Conservation (phyloP, 1,140 invertebrate genomes). For the Holcopasites calliopsidis region DNA sequence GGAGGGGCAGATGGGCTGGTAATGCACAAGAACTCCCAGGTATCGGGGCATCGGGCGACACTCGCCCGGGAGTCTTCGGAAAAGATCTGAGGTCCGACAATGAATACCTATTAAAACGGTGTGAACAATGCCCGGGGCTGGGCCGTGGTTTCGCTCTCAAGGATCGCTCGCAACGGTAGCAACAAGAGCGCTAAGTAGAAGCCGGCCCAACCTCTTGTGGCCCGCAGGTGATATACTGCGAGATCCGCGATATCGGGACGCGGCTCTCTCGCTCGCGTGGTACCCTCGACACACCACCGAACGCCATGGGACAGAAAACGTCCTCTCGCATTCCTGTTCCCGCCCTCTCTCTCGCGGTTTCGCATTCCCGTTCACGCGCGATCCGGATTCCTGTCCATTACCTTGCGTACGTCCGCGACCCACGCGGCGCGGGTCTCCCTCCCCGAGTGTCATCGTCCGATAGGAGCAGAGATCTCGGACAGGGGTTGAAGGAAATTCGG, state of each 20-base stretch:
- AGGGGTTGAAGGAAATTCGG: too few species aligned
- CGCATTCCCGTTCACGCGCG: constrained; percentile 36
- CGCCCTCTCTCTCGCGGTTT: background rate
- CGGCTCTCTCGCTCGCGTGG: constrained; percentile 23
- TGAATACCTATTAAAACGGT: constrained; percentile 77
- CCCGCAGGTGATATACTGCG: constrained; percentile 73
- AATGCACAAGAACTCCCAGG: constrained; percentile 46
- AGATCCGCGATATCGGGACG: constrained; percentile 73
- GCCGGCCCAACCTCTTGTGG: constrained; percentile 52
- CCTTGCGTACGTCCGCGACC: constrained; percentile 61
- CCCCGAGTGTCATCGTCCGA: background rate
- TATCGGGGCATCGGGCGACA: constrained; percentile 65
- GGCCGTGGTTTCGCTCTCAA: constrained; percentile 41
- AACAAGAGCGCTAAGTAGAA: constrained; percentile 63
- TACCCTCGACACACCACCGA: constrained; percentile 18
- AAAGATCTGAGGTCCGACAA: constrained; percentile 69
- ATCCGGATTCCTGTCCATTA: constrained; percentile 65
- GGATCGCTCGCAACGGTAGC: constrained; percentile 51
- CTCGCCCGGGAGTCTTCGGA: constrained; percentile 55
- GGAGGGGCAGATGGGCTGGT: background rate
- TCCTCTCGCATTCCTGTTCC: constrained; percentile 18
- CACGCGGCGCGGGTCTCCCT: constrained; percentile 19
- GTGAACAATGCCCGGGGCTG: constrained; percentile 72
- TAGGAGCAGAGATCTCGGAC: background rate
- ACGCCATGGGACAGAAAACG: background rate